Evolutionary conservation across 1,140 invertebrate species (phyloP), one percentile per base, ranked within the genome.

Genomic region (Tyrophagus putrescentiae): DNA sequence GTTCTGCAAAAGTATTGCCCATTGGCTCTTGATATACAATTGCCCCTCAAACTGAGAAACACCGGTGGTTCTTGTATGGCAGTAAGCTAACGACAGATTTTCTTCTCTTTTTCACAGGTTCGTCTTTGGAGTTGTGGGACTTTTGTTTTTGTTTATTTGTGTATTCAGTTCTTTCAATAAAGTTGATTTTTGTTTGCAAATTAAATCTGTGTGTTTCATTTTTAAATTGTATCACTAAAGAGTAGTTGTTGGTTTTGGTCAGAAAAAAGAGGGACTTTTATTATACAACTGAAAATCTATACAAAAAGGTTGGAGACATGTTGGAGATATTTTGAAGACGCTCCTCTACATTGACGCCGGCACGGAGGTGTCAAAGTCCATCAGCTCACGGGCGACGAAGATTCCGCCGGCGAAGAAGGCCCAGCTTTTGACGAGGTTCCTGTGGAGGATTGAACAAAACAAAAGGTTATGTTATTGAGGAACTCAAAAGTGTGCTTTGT

Each of bases 341-440:
- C n/a, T n/a, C n/a, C 16, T 50, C 45, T n/a, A 9, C 2, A 23
- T 13, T 50, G 44, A 6, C 6, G 45, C 11, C 31, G 45, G 45
- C 44, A 45, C 34, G 28, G 18, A 5, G 25, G 39, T 28, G 50
- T 59, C 57, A 44, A 59, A 42, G 3, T 41, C 57, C 21, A 42
- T 16, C 36, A 45, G 5, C 34, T 59, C 57, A 2, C 57, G 11
- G 23, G 57, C 57, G 9, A 59, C 23, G n/a, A 59, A 41, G 6
- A 59, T 28, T n/a, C 57, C 57, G 21, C 36, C 57, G 21, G 25
- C 57, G 27, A 59, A 59, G 25, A 59, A 59, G 1, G 41, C 57
- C 57, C 57, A 59, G 50, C 57, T 59, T 42, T 59, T 59, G 1
- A 59, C 57, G 21, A 59, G 11, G 33, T 45, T 41, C 57, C 57